Evolutionary conservation across 2,113 vertebrate species (phyloP).

Genomic region (Turdus rufiventris): DNA sequence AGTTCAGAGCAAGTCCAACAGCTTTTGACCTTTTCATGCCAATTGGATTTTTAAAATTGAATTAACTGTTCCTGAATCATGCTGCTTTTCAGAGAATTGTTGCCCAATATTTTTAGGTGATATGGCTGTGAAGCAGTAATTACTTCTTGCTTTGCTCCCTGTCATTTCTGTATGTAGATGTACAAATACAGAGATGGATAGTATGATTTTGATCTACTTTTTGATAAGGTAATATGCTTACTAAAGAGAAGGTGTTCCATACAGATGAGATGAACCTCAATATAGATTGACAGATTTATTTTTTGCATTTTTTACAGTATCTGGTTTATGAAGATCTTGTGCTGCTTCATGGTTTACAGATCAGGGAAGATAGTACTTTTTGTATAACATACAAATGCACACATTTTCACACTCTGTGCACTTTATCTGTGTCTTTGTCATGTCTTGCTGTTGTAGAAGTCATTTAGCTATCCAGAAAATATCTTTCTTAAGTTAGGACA

Average conservation of each 20-base stretch:
- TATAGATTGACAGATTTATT: background rate
- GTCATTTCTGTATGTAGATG: background rate
- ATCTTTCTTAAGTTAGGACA: background rate
- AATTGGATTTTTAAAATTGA: background rate
- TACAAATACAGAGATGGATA: background rate
- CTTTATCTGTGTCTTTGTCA: background rate
- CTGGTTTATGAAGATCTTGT: background rate
- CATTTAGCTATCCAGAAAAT: background rate
- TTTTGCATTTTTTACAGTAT: background rate
- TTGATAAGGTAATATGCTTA: background rate
- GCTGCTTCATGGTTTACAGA: background rate
- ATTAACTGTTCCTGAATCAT: background rate
- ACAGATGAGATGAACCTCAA: background rate
- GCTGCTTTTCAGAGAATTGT: background rate
- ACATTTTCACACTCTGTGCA: background rate
- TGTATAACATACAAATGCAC: background rate
- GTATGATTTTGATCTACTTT: background rate
- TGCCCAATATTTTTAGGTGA: background rate
- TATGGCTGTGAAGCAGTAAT: background rate
- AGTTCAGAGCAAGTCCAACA: background rate
- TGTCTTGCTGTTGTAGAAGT: background rate
- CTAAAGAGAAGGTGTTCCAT: background rate
- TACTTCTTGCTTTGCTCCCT: background rate
- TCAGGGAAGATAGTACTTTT: background rate
- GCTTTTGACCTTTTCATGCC: slow-evolving; percentile 28